These are phyloP conservation scores for Otis tarda DNA, from an alignment of 2,113 vertebrate genomes.

Conservation along the genomic window DNA sequence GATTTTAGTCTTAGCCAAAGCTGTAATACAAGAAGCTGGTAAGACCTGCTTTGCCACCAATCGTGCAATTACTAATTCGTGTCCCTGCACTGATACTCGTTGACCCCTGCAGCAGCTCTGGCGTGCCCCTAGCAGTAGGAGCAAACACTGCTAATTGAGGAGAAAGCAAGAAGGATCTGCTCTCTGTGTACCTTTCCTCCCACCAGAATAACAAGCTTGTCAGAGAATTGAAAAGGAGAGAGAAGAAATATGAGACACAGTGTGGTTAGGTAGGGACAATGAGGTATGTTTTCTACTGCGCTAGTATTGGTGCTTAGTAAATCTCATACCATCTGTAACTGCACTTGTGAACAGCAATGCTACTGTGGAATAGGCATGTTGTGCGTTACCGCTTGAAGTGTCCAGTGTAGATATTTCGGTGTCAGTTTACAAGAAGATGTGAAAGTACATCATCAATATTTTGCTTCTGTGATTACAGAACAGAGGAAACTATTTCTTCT, in stretches of 20 bases:
- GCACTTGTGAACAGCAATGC: not conserved
- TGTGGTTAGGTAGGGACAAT: not conserved
- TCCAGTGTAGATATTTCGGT: not conserved
- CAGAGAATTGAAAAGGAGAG: not conserved
- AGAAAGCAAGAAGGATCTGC: not conserved
- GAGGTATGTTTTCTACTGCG: not conserved
- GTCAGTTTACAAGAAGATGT: not conserved
- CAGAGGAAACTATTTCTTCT: not conserved
- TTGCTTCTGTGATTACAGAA: not conserved
- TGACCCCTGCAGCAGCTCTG: not conserved
- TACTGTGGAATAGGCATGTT: not conserved
- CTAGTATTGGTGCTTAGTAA: not conserved
- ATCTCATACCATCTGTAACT: not conserved
- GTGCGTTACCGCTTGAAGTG: not conserved
- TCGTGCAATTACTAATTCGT: accelerated
- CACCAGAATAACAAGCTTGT: not conserved
- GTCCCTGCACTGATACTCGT: accelerated
- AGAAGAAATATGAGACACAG: not conserved
- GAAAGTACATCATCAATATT: not conserved
- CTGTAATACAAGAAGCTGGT: not conserved
- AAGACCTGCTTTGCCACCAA: not conserved
- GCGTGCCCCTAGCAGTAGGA: not conserved
- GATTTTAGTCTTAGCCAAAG: not conserved
- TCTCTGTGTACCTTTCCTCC: not conserved
- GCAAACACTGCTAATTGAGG: not conserved